Evolutionary conservation across 2,113 vertebrate genomes (phyloP), one percentile per base, ranked within the genome.

Genomic region (Gavialis gangeticus): DNA sequence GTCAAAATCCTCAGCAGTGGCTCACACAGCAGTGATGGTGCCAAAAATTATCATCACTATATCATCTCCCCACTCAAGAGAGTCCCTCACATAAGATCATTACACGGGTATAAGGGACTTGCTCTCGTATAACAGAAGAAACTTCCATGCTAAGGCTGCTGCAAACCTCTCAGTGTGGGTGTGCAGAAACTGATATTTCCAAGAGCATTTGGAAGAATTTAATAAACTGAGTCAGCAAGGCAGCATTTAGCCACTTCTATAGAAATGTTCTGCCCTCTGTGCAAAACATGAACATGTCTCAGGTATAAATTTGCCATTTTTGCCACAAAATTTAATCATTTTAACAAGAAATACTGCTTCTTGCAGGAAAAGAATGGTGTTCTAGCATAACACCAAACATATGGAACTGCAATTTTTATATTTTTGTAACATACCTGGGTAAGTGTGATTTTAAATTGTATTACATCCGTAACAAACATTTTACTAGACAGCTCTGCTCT

Each of bases 111-210:
- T 2, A 14, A 28, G 54, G 5, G 67, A 80, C 12, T 28, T 4
- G 30, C 10, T 54, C 62, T 79, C 67, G 3, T 2, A 55, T 60
- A 62, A 54, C 63, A 22, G 58, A 64, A 81, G 18, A 76, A 28
- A 34, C 17, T 55, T 75, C 81, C 87, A 15, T 0, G 0, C 2
- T 2, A 11, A 56, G 0, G 0, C 58, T 3, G 1, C 87, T 87
- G 89, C 88, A 90, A 91, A 87, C 56, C 25, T 30, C 78, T 67
- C 21, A 0, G 0, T 0, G 2, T 0, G 24, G 85, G 22, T 24
- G 78, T 59, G 92, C 84, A 80, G 46, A 67, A 86, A 57, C 66
- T 1, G 55, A 3, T 5, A 2, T 18, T 86, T 69, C 60, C 27
- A 46, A 6, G 24, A 22, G 55, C 1, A 12, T 81, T 94, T 90